Evolutionary conservation across 2,113 vertebrate genomes (phyloP).

Genomic region (Microtus pennsylvanicus): DNA sequence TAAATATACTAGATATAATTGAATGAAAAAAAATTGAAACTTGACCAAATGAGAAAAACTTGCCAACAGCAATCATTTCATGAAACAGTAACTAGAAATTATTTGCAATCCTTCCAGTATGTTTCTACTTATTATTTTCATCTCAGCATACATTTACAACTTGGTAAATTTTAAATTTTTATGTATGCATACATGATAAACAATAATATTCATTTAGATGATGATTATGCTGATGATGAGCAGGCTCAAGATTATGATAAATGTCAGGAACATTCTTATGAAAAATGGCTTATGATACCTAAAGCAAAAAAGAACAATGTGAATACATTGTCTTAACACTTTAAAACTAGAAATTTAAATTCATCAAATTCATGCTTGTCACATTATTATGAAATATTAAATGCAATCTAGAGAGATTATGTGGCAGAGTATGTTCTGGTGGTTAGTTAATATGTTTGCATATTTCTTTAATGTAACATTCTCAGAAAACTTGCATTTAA

Average conservation of each 20-base stretch:
- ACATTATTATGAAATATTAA: conserved; percentile 32
- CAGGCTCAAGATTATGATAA: neutral
- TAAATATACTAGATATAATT: neutral
- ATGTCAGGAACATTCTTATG: neutral
- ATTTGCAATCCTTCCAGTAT: neutral
- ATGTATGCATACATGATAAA: neutral
- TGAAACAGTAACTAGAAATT: neutral
- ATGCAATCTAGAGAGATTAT: neutral
- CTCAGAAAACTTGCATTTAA: neutral
- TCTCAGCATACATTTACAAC: neutral
- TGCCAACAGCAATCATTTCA: neutral
- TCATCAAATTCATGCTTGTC: neutral
- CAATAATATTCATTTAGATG: neutral
- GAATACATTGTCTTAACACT: neutral
- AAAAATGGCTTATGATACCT: neutral
- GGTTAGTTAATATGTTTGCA: neutral
- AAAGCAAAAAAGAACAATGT: neutral
- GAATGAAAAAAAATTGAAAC: neutral
- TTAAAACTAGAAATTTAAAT: conserved; percentile 46
- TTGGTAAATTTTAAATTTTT: neutral
- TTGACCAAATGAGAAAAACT: neutral
- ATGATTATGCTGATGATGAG: neutral
- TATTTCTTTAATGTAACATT: neutral
- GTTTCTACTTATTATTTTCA: neutral
- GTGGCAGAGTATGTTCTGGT: neutral